phyloP scores from a whole-genome alignment of 2,888 invertebrate genomes.

The Napeogenes sylphis region DNA sequence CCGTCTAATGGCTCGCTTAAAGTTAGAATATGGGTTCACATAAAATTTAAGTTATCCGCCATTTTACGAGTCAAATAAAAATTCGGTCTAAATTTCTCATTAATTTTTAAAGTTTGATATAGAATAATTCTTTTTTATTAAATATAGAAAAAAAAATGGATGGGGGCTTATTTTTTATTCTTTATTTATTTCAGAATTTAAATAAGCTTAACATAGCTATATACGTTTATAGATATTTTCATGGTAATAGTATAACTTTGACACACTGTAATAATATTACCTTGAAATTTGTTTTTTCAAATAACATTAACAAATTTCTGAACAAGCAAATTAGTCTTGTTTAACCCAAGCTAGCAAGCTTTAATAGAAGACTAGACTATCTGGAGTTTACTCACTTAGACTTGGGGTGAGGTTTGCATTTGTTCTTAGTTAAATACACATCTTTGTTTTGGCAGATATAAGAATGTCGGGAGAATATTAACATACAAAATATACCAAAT shows the following conservation, averaged over 20 bases:
- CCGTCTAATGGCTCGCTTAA: not conserved
- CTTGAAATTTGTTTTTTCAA: not conserved
- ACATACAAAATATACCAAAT: too few relatives aligned
- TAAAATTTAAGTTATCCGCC: conserved; percentile 9
- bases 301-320: not conserved
- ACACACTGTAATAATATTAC: too few relatives aligned
- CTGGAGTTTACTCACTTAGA: not conserved
- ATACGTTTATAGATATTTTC: too few relatives aligned
- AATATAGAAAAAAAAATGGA: too few relatives aligned
- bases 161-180: too few relatives aligned
- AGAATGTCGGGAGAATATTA: too few relatives aligned
- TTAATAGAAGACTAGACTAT: not conserved
- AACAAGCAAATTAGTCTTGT: not conserved
- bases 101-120: not conserved
- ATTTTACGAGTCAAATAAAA: not conserved
- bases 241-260: too few relatives aligned
- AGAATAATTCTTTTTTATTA: too few relatives aligned
- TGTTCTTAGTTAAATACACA: not conserved
- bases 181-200: too few relatives aligned
- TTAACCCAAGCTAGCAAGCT: not conserved
- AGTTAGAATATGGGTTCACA: conserved; percentile 11
- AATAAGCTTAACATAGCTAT: too few relatives aligned
- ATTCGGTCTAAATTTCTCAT: not conserved
- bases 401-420: not conserved
- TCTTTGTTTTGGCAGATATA: not conserved